Conservation (phyloP, 1,140 invertebrate species). For the Drosophila baimaii region DNA sequence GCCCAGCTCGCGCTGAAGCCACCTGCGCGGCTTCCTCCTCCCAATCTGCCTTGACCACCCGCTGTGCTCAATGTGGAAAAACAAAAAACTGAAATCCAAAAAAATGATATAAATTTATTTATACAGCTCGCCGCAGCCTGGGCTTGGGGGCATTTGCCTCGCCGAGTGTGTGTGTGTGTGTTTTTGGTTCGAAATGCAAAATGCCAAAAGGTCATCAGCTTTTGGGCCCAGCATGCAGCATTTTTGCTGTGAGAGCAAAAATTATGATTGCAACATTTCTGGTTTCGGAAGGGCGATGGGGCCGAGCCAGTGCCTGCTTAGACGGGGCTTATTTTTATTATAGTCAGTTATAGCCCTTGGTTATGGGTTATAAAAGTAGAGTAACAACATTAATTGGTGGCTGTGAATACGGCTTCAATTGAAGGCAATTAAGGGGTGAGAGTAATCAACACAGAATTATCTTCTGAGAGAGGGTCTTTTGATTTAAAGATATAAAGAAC, state of each 20-base stretch:
- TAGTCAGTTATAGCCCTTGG: conserved; percentile 25
- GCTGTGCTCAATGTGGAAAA: conserved; percentile 41
- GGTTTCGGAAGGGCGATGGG: conserved; percentile 27
- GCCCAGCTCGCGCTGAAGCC: conserved; percentile 48
- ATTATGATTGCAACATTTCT: conserved; percentile 52
- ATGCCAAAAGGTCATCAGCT: conserved; percentile 75
- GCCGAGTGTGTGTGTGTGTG: conserved; percentile 46
- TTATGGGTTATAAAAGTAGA: conserved; percentile 48
- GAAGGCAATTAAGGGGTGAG: conserved; percentile 18
- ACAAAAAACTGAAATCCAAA: conserved; percentile 43
- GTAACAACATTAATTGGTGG: conserved; percentile 38
- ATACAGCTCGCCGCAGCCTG: conserved; percentile 57
- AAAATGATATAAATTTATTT: conserved; percentile 80
- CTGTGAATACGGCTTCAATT: conserved; percentile 38
- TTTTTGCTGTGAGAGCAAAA: conserved; percentile 43
- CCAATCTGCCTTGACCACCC: conserved; percentile 46
- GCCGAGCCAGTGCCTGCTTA: conserved; percentile 7
- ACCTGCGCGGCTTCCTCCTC: conserved; percentile 55
- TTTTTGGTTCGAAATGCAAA: conserved; percentile 58
- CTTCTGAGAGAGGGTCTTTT: background rate
- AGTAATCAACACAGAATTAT: conserved; percentile 13
- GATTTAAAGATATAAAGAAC: too few species aligned
- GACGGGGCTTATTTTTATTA: conserved; percentile 30
- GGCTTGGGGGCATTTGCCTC: conserved; percentile 59
- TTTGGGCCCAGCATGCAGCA: conserved; percentile 66